Percentiles rank a stretch among this genome's conserved stretches.
Conservation (phyloP, 2,113 vertebrate genomes). For the Pituophis catenifer region DNA sequence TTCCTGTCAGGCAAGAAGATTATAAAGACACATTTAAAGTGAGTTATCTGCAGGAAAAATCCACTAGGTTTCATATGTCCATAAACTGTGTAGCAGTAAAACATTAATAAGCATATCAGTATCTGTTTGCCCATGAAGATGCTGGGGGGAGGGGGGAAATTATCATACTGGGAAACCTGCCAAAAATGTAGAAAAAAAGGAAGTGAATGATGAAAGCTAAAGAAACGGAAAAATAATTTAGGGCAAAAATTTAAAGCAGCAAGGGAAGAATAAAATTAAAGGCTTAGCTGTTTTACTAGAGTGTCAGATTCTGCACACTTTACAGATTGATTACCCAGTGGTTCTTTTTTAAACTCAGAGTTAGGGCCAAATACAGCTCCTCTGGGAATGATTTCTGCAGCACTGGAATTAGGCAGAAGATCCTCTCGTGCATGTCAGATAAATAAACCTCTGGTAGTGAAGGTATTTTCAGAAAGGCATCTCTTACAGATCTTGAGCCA, state of each 20-base stretch:
- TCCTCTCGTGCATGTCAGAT: not conserved
- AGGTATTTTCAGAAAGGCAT: not conserved
- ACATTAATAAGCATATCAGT: not conserved
- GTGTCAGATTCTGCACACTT: not conserved
- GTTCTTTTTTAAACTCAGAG: not conserved
- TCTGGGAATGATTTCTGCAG: not conserved
- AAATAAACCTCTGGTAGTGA: not conserved
- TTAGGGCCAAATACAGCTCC: not conserved
- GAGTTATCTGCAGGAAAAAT: not conserved
- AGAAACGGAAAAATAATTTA: not conserved
- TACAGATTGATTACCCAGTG: not conserved
- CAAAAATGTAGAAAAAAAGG: not conserved
- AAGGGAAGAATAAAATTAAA: not conserved
- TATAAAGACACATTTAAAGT: not conserved
- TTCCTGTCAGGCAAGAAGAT: not conserved
- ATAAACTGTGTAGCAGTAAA: not conserved
- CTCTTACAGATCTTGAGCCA: not conserved
- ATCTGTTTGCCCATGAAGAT: not conserved
- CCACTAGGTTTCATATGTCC: not conserved
- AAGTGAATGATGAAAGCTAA: not conserved
- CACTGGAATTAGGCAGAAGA: not conserved
- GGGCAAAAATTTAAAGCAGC: not conserved
- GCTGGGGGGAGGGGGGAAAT: not conserved
- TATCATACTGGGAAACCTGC: not conserved
- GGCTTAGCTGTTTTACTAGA: not conserved